phyloP scores from a whole-genome alignment of 2,113 vertebrate genomes.

The Gymnorhina tibicen region DNA sequence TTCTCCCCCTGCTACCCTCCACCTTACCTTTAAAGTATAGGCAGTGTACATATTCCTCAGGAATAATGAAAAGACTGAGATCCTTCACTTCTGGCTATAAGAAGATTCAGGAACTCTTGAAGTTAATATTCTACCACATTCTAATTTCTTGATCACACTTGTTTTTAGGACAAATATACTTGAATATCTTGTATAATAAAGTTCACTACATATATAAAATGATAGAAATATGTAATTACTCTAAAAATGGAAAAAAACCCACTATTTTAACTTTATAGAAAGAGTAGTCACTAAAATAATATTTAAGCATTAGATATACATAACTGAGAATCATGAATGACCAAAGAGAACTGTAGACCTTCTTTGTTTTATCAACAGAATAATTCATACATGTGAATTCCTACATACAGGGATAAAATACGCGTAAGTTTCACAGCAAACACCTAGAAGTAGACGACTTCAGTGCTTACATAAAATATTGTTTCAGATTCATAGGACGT shows the following conservation, averaged over 20 bases:
- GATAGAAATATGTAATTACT: neutral
- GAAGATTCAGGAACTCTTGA: neutral
- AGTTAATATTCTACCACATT: neutral
- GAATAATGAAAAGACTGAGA: neutral
- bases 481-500: neutral
- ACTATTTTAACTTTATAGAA: neutral
- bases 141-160: neutral
- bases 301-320: neutral
- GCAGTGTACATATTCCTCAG: neutral
- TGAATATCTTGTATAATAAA: neutral
- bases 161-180: neutral
- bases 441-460: neutral
- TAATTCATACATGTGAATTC: neutral
- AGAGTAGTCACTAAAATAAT: neutral
- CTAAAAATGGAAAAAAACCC: fast-evolving
- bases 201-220: neutral
- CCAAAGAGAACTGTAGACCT: neutral
- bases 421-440: neutral
- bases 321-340: neutral
- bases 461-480: neutral
- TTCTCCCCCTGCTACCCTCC: fast-evolving
- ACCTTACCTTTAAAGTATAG: neutral
- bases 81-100: neutral
- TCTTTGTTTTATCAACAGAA: neutral
- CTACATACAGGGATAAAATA: neutral